Evolutionary conservation across 2,113 vertebrate genomes (phyloP).

Genomic region (Apistogramma diplotaenia): DNA sequence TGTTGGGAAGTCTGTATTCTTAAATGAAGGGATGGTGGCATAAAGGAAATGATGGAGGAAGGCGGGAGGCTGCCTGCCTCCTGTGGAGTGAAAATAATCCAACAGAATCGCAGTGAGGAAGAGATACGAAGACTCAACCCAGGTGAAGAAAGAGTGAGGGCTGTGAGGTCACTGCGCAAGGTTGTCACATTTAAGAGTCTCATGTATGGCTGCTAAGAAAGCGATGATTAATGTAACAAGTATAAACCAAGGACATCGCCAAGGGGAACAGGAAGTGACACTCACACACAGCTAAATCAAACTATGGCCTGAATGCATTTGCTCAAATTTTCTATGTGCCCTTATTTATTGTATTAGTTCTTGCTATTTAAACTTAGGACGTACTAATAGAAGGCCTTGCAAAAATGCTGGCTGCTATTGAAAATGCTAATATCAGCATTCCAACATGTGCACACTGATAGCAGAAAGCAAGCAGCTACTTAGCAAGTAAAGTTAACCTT

Average conservation of each 20-base stretch:
- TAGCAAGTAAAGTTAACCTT: background rate
- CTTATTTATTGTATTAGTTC: too few species aligned
- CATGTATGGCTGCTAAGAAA: background rate
- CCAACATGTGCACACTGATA: background rate
- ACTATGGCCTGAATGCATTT: background rate
- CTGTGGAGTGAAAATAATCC: conserved; percentile 47
- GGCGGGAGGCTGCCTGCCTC: conserved; percentile 38
- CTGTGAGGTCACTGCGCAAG: background rate
- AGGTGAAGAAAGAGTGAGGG: background rate
- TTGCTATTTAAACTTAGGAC: background rate
- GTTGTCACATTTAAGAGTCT: background rate
- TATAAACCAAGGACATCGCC: background rate
- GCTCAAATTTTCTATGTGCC: background rate
- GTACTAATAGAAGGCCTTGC: background rate
- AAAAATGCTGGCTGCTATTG: background rate
- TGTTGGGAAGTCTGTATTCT: conserved; percentile 17
- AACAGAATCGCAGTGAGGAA: conserved; percentile 58
- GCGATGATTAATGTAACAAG: background rate
- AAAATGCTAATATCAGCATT: background rate
- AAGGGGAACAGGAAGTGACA: background rate
- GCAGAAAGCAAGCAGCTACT: background rate
- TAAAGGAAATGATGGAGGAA: conserved; percentile 26
- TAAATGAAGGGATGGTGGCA: conserved; percentile 13
- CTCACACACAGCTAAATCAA: background rate
- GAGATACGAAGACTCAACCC: background rate